These are phyloP conservation scores for Neoascia interrupta DNA, from an alignment of 2,888 invertebrate genomes.

Conservation along the genomic window DNA sequence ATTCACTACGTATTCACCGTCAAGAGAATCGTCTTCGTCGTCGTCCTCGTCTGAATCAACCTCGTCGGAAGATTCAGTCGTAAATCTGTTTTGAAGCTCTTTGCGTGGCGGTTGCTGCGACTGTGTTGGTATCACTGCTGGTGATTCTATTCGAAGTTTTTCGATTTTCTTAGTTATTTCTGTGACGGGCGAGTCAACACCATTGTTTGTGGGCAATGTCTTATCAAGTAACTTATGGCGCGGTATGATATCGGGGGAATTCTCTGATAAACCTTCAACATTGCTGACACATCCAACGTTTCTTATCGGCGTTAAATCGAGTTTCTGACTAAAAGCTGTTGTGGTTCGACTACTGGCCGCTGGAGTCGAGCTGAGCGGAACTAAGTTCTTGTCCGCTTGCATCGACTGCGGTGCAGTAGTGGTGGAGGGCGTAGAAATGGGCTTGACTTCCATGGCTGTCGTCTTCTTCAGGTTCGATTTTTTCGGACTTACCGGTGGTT, in stretches of 20 bases:
- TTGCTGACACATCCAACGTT: constrained; percentile 32
- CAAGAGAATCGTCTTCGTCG: constrained; percentile 71
- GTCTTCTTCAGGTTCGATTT: constrained; percentile 60
- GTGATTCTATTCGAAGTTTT: constrained; percentile 73
- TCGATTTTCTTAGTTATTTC: constrained; percentile 75
- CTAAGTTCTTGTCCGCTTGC: constrained; percentile 14
- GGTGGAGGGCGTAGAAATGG: not conserved
- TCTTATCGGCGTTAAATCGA: constrained; percentile 63
- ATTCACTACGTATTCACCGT: constrained; percentile 72
- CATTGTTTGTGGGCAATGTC: constrained; percentile 40
- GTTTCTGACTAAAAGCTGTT: constrained; percentile 50
- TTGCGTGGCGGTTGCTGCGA: constrained; percentile 23
- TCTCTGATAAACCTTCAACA: constrained; percentile 71
- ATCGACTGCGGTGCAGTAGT: not conserved
- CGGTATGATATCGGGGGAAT: constrained; percentile 81
- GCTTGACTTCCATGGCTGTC: constrained; percentile 6
- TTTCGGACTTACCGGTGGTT: constrained; percentile 79
- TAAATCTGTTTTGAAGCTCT: constrained; percentile 35
- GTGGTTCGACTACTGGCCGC: constrained; percentile 64
- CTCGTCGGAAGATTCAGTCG: constrained; percentile 61
- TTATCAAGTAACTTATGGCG: constrained; percentile 73
- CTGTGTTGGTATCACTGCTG: constrained; percentile 64
- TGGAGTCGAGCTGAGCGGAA: constrained; percentile 49
- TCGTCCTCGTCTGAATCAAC: constrained; percentile 65
- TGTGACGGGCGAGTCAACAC: constrained; percentile 76